Evolutionary conservation across 1,140 invertebrate genomes (phyloP).

Genomic region (Pseudomyrmex cubaensis): DNA sequence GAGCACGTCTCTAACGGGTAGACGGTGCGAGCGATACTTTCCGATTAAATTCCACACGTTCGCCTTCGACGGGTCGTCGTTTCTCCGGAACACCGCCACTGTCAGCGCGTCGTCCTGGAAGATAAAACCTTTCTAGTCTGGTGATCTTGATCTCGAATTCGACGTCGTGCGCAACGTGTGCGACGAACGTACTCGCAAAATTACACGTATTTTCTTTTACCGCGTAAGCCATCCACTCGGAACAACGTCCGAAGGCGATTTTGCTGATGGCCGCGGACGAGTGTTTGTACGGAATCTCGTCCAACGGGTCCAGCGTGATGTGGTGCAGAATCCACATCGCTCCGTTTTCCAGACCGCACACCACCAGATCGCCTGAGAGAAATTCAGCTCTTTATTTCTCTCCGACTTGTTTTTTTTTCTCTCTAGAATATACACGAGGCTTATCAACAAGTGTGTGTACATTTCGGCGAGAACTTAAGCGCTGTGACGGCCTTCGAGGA

Average conservation of each 20-base stretch:
- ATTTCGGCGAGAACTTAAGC: slow-evolving; percentile 69
- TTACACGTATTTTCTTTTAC: slow-evolving; percentile 79
- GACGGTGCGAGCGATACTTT: slow-evolving; percentile 87
- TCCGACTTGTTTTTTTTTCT: not conserved
- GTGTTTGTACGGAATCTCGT: slow-evolving; percentile 83
- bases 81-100: slow-evolving; percentile 83
- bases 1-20: slow-evolving; percentile 85
- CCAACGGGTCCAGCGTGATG: slow-evolving; percentile 83
- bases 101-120: slow-evolving; percentile 84
- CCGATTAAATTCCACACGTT: slow-evolving; percentile 85
- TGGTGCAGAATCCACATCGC: slow-evolving; percentile 86
- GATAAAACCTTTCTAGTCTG: not conserved
- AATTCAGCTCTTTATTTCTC: slow-evolving; percentile 7
- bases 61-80: not conserved
- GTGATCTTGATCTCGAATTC: not conserved
- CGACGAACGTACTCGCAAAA: not conserved
- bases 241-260: slow-evolving; percentile 85
- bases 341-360: slow-evolving; percentile 86
- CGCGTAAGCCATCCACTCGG: slow-evolving; percentile 85
- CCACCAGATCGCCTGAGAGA: slow-evolving; percentile 64
- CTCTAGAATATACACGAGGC: not conserved
- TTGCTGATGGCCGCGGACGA: slow-evolving; percentile 82
- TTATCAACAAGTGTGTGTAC: slow-evolving; percentile 11
- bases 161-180: not conserved
- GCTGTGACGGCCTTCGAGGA: slow-evolving; percentile 54